Base-by-base conservation (phyloP, 2,888 invertebrate genomes). In the Temnothorax rugatulus region DNA sequence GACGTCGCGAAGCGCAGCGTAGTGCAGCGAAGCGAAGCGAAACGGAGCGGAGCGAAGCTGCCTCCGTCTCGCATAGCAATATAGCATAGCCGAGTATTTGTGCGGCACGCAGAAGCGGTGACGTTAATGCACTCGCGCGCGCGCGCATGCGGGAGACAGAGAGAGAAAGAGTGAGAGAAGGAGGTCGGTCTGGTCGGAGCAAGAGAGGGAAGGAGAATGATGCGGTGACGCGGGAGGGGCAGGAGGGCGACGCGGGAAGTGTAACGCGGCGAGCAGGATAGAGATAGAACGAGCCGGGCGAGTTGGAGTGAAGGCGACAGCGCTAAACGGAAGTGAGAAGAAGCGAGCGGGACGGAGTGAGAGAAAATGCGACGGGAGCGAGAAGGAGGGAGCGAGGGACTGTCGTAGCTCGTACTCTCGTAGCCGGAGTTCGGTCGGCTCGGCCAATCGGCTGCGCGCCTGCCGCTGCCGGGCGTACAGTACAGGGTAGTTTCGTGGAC, bases 391-490 rank as follows among this genome's bases (percentile, higher is more conserved):
- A 54, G 25, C 38, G 13, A 21, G 21, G 13, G 57, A 73, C 8
- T 25, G 52, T 52, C 8, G 47, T 29, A 29, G 2, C 0, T 34
- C 34, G 34, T 34, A 7, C 4, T 34, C 34, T 34, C 34, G 7
- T 25, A 41, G 21, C 34, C 38, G 38, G 38, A 68, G 41, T 21
- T 41, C 25, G 34, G 57, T 47, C n/a, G 52, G 18, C 50, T 41
- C 71, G 21, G 47, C 71, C 82, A 59, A 82, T 82, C 75, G 52
- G 44, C 9, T n/a, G 11, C 41, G 68, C 38, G 52, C 63, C n/a
- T n/a, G n/a, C n/a, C n/a, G n/a, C n/a, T 15, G 13, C 44, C 61
- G 29, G 50, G 21, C 66, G 57, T 18, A 18, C 25, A 69, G 57
- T 18, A 18, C 25, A 69, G 66, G 68, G 68, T 66, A 41, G 8